These are phyloP conservation scores for Sebastes reedi DNA, from an alignment of 2,797 vertebrate species.

Conservation along the genomic window DNA sequence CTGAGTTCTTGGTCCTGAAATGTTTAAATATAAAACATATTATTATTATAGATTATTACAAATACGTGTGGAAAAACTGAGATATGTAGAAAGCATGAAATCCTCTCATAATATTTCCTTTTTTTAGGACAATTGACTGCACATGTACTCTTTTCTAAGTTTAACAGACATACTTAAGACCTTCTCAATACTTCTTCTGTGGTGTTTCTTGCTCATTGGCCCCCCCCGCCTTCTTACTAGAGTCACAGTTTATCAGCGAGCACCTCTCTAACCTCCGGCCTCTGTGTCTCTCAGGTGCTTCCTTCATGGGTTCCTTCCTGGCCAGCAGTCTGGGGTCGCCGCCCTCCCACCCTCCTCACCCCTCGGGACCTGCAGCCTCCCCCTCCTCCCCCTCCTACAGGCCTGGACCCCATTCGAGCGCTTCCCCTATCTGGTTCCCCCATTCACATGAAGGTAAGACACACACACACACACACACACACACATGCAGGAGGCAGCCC, in stretches of 20 bases:
- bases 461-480: conserved; percentile 14
- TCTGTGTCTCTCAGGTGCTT: conserved; percentile 82
- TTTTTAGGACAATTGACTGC: not conserved
- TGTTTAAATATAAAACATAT: not conserved
- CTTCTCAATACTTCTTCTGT: conserved; percentile 8
- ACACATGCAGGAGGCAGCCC: conserved; percentile 28
- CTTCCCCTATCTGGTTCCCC: conserved; percentile 96
- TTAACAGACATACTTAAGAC: not conserved
- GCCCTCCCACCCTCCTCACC: conserved; percentile 84
- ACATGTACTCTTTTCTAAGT: not conserved
- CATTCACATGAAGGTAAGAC: conserved; percentile 94
- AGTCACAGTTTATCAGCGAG: not conserved
- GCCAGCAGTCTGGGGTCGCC: conserved; percentile 92
- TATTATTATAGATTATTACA: not conserved
- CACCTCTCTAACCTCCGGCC: conserved; percentile 36
- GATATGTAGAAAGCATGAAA: not conserved
- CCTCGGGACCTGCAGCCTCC: conserved; percentile 86
- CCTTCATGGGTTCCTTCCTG: conserved; percentile 97
- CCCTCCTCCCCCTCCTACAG: conserved; percentile 91
- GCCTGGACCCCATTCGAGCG: conserved; percentile 87
- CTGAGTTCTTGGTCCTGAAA: not conserved
- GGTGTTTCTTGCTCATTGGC: not conserved
- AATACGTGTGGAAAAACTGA: not conserved
- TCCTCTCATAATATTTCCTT: not conserved
- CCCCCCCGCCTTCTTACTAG: not conserved